Conservation (phyloP, 2,888 invertebrate genomes). For the Pycnomerus fuliginosus region DNA sequence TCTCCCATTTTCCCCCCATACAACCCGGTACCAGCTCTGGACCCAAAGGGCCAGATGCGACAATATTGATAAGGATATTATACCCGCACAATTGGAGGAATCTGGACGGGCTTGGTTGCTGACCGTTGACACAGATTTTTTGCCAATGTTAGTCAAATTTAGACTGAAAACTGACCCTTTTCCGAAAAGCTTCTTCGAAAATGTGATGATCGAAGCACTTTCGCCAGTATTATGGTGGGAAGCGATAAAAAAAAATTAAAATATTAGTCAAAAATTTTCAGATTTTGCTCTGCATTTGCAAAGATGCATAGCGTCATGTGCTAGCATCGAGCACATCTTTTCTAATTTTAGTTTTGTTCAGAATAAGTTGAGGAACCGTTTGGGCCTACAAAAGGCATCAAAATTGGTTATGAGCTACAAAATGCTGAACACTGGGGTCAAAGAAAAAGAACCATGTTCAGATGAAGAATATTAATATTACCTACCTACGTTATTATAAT, state of each 20-base stretch:
- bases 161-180: neutral
- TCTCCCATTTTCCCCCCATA: too few relatives aligned
- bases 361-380: neutral
- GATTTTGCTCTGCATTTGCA: neutral
- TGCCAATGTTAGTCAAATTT: neutral
- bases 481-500: too few relatives aligned
- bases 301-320: neutral
- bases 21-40: too few relatives aligned
- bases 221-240: neutral
- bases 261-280: neutral
- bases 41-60: too few relatives aligned
- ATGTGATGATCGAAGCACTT: neutral
- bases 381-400: neutral
- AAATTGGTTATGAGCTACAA: neutral
- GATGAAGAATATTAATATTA: too few relatives aligned
- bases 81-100: too few relatives aligned
- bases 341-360: neutral
- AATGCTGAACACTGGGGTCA: too few relatives aligned
- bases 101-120: too few relatives aligned
- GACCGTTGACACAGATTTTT: neutral
- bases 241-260: neutral
- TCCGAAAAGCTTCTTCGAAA: neutral
- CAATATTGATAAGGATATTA: too few relatives aligned
- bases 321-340: neutral
- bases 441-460: too few relatives aligned